These are phyloP conservation scores for Epinotia demarniana DNA, from an alignment of 2,888 invertebrate species.

Conservation along the genomic window DNA sequence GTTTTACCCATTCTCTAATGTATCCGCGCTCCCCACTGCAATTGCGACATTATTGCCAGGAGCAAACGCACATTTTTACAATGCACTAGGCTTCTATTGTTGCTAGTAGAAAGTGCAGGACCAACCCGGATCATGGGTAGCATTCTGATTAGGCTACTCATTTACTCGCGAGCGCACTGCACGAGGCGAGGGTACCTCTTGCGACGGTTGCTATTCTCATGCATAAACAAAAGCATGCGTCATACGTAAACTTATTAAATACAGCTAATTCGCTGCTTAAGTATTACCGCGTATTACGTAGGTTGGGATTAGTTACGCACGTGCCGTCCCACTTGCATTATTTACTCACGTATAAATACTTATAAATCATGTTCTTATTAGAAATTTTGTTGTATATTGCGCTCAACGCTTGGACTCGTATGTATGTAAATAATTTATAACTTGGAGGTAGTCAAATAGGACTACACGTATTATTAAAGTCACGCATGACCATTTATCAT, in stretches of 20 bases:
- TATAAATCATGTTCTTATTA: neutral
- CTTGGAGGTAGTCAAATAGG: neutral
- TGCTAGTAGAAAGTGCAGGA: slow-evolving; percentile 70
- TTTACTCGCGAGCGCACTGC: slow-evolving; percentile 46
- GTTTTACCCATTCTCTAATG: slow-evolving; percentile 43
- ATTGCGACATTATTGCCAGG: slow-evolving; percentile 50
- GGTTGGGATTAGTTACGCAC: slow-evolving; percentile 34
- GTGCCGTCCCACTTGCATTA: slow-evolving; percentile 31
- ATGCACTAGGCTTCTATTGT: slow-evolving; percentile 58
- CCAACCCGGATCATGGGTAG: slow-evolving; percentile 62
- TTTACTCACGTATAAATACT: slow-evolving; percentile 16
- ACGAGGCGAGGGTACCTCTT: slow-evolving; percentile 51
- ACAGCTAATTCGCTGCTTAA: slow-evolving; percentile 12
- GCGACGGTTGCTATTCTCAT: slow-evolving; percentile 35
- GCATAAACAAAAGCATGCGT: slow-evolving; percentile 23
- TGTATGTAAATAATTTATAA: neutral
- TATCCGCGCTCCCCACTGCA: slow-evolving; percentile 22
- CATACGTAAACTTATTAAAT: slow-evolving; percentile 35
- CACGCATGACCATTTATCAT: slow-evolving; percentile 6
- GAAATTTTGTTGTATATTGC: neutral
- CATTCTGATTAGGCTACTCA: slow-evolving; percentile 65
- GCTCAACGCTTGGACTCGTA: neutral
- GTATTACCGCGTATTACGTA: slow-evolving; percentile 26
- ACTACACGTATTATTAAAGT: neutral
- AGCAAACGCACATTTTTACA: slow-evolving; percentile 53